Evolutionary conservation across 2,113 vertebrate genomes (phyloP).

Genomic region (Leiothrix lutea): DNA sequence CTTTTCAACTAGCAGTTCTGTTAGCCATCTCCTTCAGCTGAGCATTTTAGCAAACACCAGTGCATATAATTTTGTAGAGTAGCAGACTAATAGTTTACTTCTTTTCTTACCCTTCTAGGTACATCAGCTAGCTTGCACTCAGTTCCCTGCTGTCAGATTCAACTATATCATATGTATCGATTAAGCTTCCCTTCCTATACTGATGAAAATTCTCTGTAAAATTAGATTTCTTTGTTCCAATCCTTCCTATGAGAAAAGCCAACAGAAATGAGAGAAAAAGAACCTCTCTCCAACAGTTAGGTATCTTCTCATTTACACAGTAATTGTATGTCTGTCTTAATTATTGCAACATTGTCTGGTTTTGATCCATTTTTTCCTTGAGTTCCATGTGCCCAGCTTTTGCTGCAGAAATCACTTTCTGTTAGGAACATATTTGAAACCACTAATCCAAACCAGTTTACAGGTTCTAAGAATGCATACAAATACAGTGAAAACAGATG

Average conservation of each 20-base stretch:
- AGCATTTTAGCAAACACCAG: not conserved
- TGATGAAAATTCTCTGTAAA: not conserved
- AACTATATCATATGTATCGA: not conserved
- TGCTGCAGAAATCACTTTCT: not conserved
- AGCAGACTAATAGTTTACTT: not conserved
- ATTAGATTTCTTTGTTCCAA: not conserved
- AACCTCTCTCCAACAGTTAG: not conserved
- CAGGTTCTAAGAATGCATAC: not conserved
- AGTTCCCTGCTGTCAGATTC: not conserved
- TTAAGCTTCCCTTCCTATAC: not conserved
- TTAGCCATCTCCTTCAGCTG: not conserved
- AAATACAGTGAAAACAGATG: not conserved
- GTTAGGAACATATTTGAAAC: not conserved
- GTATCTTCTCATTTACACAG: not conserved
- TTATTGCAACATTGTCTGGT: not conserved
- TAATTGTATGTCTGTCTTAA: not conserved
- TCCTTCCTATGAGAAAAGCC: not conserved
- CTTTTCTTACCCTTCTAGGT: not conserved
- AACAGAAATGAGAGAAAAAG: not conserved
- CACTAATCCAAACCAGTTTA: not conserved
- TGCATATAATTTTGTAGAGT: not conserved
- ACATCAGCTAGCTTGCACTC: not conserved
- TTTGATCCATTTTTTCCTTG: not conserved
- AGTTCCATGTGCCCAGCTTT: not conserved
- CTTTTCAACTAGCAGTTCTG: not conserved